These are phyloP conservation scores for Beris chalybata DNA, from an alignment of 2,888 invertebrate species.

Conservation along the genomic window DNA sequence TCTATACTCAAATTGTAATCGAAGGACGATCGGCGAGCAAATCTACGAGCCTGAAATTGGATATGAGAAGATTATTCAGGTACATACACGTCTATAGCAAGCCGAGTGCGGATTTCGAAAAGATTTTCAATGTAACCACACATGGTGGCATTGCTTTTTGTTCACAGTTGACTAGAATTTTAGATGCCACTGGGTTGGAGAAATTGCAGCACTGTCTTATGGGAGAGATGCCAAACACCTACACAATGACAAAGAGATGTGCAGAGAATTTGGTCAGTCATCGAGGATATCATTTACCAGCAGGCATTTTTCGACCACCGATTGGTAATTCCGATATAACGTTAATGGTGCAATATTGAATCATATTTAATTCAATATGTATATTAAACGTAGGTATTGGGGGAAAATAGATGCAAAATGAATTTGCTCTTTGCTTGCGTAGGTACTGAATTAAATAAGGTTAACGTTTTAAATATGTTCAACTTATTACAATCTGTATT, in stretches of 20 bases:
- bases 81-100: conserved; percentile 37
- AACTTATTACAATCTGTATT: too few relatives aligned
- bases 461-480: too few relatives aligned
- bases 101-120: neutral
- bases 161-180: conserved; percentile 51
- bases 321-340: conserved; percentile 48
- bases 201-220: conserved; percentile 53
- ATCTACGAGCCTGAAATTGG: conserved; percentile 56
- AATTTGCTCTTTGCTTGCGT: too few relatives aligned
- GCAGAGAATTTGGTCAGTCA: conserved; percentile 56
- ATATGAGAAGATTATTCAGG: conserved; percentile 57
- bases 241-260: conserved; percentile 57
- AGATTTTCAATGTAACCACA: neutral
- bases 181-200: conserved; percentile 53
- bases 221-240: conserved; percentile 56
- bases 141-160: conserved; percentile 3
- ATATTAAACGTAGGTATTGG: too few relatives aligned
- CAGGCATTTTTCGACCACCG: conserved; percentile 56
- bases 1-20: conserved; percentile 57
- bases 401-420: too few relatives aligned
- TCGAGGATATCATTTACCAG: conserved; percentile 53
- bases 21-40: conserved; percentile 53
- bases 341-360: neutral
- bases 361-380: too few relatives aligned
- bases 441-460: too few relatives aligned